phyloP scores from a whole-genome alignment of 2,888 invertebrate species.

The Lypha dubia region DNA sequence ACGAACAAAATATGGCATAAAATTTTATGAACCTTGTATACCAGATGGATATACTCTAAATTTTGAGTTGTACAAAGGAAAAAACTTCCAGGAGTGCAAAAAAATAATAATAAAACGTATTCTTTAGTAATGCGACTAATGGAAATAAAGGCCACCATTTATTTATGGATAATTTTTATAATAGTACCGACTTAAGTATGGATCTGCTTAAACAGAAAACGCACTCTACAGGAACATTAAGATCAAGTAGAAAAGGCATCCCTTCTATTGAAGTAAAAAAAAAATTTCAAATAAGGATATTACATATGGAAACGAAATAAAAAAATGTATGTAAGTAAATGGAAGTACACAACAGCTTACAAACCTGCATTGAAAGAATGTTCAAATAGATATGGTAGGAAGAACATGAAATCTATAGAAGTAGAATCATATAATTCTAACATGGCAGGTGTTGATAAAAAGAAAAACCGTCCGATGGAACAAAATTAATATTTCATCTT shows the following conservation, averaged over 20 bases:
- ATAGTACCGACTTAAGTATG: conserved; percentile 2
- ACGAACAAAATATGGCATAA: conserved; percentile 14
- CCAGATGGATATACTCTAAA: conserved; percentile 14
- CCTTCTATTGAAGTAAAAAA: not conserved
- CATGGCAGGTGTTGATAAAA: conserved; percentile 24
- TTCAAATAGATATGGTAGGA: conserved; percentile 2
- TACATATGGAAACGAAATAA: not conserved
- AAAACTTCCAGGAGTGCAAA: not conserved
- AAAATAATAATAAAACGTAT: conserved; percentile 13
- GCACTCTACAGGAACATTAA: conserved; percentile 17
- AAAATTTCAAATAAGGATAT: conserved; percentile 1
- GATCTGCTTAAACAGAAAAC: conserved; percentile 17
- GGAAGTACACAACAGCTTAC: conserved; percentile 10
- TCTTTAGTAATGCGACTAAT: not conserved
- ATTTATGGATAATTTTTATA: conserved; percentile 20
- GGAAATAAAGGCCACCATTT: conserved; percentile 13
- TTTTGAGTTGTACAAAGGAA: conserved; percentile 14
- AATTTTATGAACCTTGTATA: conserved; percentile 8
- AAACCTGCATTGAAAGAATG: conserved; percentile 5
- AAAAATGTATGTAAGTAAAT: not conserved
- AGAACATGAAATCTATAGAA: conserved; percentile 18
- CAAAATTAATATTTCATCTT: conserved; percentile 34
- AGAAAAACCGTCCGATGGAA: conserved; percentile 34
- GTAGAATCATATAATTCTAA: not conserved
- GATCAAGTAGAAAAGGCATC: not conserved